These are phyloP conservation scores for Toxonevra muliebris DNA, from an alignment of 2,888 invertebrate genomes.

Conservation along the genomic window DNA sequence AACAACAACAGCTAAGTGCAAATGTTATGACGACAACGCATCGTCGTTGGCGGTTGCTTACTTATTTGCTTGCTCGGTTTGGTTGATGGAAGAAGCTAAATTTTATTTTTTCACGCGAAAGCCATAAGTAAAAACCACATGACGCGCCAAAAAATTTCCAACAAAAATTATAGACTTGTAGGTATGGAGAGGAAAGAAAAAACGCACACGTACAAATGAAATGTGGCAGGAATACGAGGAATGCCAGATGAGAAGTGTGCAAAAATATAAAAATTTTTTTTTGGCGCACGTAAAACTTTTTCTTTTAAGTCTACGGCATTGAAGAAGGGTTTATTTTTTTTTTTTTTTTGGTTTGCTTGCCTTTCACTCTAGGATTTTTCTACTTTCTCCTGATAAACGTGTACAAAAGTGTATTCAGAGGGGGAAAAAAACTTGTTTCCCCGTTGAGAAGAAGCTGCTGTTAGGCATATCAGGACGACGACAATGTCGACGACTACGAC, in stretches of 20 bases:
- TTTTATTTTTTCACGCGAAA: neutral
- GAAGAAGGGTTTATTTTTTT: too few species aligned
- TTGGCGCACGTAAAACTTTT: neutral
- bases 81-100: neutral
- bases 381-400: too few species aligned
- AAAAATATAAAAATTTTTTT: neutral
- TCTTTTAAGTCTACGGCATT: too few species aligned
- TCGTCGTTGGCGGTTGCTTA: too few species aligned
- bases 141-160: neutral
- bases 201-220: too few species aligned
- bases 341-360: too few species aligned
- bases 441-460: neutral
- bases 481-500: neutral
- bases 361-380: too few species aligned
- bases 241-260: neutral
- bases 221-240: too few species aligned
- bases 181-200: too few species aligned
- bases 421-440: neutral
- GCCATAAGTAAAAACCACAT: conserved; percentile 1
- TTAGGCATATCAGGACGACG: neutral
- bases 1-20: neutral
- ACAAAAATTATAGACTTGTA: too few species aligned
- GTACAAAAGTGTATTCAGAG: neutral
- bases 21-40: too few species aligned
- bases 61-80: too few species aligned